Base-by-base conservation (phyloP, 1,140 invertebrate species). In the Tenebrio molitor region DNA sequence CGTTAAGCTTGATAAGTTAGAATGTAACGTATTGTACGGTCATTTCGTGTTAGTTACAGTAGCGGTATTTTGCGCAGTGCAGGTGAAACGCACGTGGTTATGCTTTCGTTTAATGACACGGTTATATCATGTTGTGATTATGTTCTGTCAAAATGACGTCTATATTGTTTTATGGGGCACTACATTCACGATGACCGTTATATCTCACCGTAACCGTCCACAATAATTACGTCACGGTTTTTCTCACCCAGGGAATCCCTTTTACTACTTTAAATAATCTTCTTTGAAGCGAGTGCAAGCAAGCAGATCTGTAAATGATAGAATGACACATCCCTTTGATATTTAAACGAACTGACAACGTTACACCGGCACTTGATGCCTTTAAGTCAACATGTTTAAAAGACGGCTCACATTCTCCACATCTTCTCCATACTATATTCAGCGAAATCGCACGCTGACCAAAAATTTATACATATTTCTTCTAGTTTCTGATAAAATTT, bases 271-370 rank as follows among this genome's bases (percentile, higher is more conserved):
- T 15, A 58, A 58, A 25, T 58, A 34, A 29, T 58, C 10, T 14
- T 12, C 50, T 15, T 12, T 29, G 14, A 10, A 15, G 50, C 19
- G n/a, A 58, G 29, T 14, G 23, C 50, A 58, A 58, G 21, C 21
- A 58, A 58, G 21, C 50, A 29, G 21, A 58, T 58, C 50, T 58
- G 50, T 58, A 58, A 58, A 58, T 58, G 25, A 58, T 58, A 58
- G 50, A 58, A 29, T 58, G 50, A 58, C 50, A 15, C 50, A 14
- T 58, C 25, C 50, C 50, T 58, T 58, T 58, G 50, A 58, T 58
- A 58, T 58, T 58, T 58, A 58, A 58, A 58, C 50, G 50, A 58
- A 58, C 50, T 58, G 50, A 58, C 50, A 58, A 29, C 50, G 50
- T 58, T 58, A 58, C 23, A 58, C 50, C 29, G 23, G 21, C 50